Evolutionary conservation across 2,797 vertebrate genomes (phyloP).

Genomic region (Eulemur mongoz): DNA sequence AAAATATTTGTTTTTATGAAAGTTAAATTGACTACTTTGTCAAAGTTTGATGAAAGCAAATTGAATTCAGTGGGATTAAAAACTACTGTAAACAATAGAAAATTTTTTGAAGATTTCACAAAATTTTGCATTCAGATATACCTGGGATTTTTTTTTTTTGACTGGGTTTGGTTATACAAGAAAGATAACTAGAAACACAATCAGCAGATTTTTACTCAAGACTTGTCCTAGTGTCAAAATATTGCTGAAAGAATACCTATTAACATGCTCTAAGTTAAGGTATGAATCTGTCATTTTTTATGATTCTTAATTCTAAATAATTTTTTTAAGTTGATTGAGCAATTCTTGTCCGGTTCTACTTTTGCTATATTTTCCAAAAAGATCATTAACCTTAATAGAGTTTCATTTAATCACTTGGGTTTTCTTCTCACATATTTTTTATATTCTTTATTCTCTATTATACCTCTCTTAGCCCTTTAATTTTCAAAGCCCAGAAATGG

Average conservation of each 20-base stretch:
- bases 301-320: neutral
- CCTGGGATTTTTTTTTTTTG: neutral
- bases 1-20: neutral
- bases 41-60: neutral
- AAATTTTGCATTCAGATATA: neutral
- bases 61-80: neutral
- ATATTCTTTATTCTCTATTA: neutral
- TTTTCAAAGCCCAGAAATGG: neutral
- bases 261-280: neutral
- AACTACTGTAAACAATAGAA: neutral
- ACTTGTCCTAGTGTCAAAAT: neutral
- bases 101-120: neutral
- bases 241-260: neutral
- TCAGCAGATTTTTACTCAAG: neutral
- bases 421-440: neutral
- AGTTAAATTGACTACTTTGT: neutral
- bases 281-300: neutral
- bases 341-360: neutral
- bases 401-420: neutral
- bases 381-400: neutral
- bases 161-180: neutral
- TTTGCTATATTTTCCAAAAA: neutral
- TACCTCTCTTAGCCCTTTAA: neutral
- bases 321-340: neutral
- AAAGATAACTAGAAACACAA: neutral